A percentile compares a stretch with the other conserved stretches of the same genome.
These are phyloP conservation scores for Microctonus aethiopoides DNA, from an alignment of 2,888 invertebrate species.

Conservation along the genomic window DNA sequence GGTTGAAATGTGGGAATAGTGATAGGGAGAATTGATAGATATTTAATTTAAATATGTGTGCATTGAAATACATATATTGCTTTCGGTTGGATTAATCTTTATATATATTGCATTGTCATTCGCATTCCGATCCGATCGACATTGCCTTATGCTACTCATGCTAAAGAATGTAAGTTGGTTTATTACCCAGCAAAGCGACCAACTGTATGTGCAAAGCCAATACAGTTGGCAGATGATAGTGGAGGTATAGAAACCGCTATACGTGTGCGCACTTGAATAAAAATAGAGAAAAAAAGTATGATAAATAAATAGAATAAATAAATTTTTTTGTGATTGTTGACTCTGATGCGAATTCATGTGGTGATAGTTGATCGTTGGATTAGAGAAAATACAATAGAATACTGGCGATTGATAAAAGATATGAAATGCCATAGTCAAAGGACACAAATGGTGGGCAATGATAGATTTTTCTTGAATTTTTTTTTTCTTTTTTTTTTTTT, in stretches of 20 bases:
- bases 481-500: background rate
- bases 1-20: background rate
- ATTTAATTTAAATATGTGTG: no score
- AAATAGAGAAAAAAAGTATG: background rate
- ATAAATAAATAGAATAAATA: background rate
- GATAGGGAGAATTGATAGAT: background rate
- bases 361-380: slow-evolving; percentile 20
- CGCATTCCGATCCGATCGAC: slow-evolving; percentile 51
- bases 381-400: slow-evolving; percentile 16
- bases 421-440: background rate
- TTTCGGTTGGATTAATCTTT: background rate
- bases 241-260: slow-evolving; percentile 18
- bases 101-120: slow-evolving; percentile 41
- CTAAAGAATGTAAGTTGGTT: slow-evolving; percentile 46
- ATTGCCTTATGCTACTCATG: slow-evolving; percentile 50
- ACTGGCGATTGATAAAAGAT: slow-evolving; percentile 15
- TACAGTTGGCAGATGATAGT: slow-evolving; percentile 2
- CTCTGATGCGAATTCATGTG: slow-evolving; percentile 5
- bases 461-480: no score
- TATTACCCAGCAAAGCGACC: background rate
- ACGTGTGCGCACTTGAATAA: slow-evolving; percentile 12
- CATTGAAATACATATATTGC: no score
- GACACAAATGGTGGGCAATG: background rate
- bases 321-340: background rate
- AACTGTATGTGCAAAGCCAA: background rate